Evolutionary conservation across 2,888 invertebrate genomes (phyloP).

Genomic region (Tillus elongatus): DNA sequence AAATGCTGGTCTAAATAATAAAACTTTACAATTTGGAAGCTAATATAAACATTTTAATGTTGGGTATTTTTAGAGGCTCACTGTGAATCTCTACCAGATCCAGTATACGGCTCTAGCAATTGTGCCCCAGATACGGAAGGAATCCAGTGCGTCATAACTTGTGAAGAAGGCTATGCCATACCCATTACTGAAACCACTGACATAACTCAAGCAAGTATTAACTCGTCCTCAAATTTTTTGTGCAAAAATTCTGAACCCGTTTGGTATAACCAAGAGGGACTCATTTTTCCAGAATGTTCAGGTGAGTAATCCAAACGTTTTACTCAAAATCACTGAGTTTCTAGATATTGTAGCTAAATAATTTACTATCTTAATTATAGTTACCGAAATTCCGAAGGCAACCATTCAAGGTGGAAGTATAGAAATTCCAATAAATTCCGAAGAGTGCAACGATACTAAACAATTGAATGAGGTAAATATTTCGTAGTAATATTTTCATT

Average conservation of each 20-base stretch:
- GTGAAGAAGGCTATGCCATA: constrained; percentile 53
- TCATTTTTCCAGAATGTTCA: constrained; percentile 49
- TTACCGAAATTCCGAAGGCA: constrained; percentile 43
- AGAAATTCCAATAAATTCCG: constrained; percentile 29
- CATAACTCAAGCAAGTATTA: constrained; percentile 16
- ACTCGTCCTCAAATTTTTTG: constrained; percentile 25
- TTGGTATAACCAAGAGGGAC: constrained; percentile 36
- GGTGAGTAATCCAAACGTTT: too few species aligned
- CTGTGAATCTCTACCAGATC: constrained; percentile 33
- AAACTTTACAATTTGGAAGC: too few species aligned
- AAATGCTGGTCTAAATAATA: too few species aligned
- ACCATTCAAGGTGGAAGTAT: constrained; percentile 42
- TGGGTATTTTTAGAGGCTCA: constrained; percentile 27
- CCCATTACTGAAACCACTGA: constrained; percentile 35
- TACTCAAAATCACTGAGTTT: too few species aligned
- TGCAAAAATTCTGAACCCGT: constrained; percentile 37
- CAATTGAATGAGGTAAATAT: constrained; percentile 36
- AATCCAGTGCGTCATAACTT: constrained; percentile 47
- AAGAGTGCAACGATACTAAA: constrained; percentile 41
- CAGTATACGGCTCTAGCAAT: constrained; percentile 33
- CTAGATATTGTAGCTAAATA: too few species aligned
- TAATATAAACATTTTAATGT: too few species aligned
- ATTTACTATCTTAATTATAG: too few species aligned
- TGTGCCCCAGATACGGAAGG: constrained; percentile 30
- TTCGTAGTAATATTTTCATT: constrained; percentile 4